A percentile compares a stretch with the other conserved stretches of the same genome.
Conservation (phyloP, 1,140 invertebrate genomes). For the Ctenoplectra terminalis region DNA sequence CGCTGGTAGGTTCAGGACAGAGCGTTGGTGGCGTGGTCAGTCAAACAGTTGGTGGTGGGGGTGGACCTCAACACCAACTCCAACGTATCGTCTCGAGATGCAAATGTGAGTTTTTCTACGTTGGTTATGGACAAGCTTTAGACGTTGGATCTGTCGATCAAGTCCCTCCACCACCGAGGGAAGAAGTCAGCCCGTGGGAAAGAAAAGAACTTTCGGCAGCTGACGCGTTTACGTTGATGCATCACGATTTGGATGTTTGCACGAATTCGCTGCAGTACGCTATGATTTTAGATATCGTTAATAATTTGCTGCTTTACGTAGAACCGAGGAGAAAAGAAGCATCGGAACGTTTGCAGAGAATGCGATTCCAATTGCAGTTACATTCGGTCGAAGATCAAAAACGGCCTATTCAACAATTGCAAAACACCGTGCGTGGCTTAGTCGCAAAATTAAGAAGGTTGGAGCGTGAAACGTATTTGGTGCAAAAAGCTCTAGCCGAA, state of each 20-base stretch:
- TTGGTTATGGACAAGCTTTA: constrained; percentile 94
- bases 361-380: constrained; percentile 96
- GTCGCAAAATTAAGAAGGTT: constrained; percentile 91
- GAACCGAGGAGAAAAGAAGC: constrained; percentile 97
- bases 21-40: constrained; percentile 98
- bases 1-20: constrained; percentile 96
- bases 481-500: constrained; percentile 81
- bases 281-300: constrained; percentile 98
- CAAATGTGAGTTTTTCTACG: constrained; percentile 99
- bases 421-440: constrained; percentile 92
- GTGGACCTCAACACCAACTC: constrained; percentile 86
- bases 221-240: constrained; percentile 98
- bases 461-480: constrained; percentile 95
- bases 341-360: constrained; percentile 93
- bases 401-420: constrained; percentile 94
- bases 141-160: constrained; percentile 87
- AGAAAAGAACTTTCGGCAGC: constrained; percentile 91
- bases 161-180: constrained; percentile 87
- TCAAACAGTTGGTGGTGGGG: constrained; percentile 94
- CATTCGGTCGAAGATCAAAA: constrained; percentile 95
- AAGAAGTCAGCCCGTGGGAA: constrained; percentile 89
- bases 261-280: constrained; percentile 98
- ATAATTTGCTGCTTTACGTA: constrained; percentile 97
- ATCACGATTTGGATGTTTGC: constrained; percentile 98
- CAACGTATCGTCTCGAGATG: constrained; percentile 98